A percentile compares a stretch with the other conserved stretches of the same genome.
phyloP scores from a whole-genome alignment of 92 coral and sea anemone species.

The Phenganax subtilis region DNA sequence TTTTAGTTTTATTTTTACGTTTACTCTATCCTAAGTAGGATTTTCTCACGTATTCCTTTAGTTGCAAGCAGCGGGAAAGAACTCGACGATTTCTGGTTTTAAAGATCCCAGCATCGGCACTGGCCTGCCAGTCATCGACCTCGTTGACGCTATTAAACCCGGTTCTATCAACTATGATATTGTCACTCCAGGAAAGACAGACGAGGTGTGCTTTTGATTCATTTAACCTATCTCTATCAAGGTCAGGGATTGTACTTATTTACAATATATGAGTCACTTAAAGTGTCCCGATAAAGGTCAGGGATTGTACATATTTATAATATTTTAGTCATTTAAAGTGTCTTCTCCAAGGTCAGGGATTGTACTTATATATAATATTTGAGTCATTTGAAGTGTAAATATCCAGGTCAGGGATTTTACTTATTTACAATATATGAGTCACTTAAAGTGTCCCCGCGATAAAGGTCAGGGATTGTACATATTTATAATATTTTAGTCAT shows the following conservation, averaged over 20 bases:
- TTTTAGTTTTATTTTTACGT: too few species aligned
- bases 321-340: neutral
- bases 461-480: too few species aligned
- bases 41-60: neutral
- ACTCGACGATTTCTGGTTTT: constrained; percentile 53
- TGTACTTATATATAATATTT: neutral
- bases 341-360: neutral
- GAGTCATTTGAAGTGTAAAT: neutral
- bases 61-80: constrained; percentile 54
- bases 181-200: constrained; percentile 65
- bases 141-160: constrained; percentile 75
- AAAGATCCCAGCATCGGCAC: constrained; percentile 72
- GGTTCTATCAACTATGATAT: constrained; percentile 67
- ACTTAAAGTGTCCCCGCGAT: neutral
- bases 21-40: too few species aligned
- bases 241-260: neutral
- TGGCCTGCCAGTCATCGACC: constrained; percentile 74
- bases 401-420: neutral
- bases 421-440: neutral
- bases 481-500: neutral
- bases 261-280: neutral
- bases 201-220: constrained; percentile 57
- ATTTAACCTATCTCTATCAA: neutral
- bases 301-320: too few species aligned
- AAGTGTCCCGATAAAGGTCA: too few species aligned